These are phyloP conservation scores for Dolichomitus sp. DNA, from an alignment of 2,888 invertebrate genomes.

Conservation along the genomic window DNA sequence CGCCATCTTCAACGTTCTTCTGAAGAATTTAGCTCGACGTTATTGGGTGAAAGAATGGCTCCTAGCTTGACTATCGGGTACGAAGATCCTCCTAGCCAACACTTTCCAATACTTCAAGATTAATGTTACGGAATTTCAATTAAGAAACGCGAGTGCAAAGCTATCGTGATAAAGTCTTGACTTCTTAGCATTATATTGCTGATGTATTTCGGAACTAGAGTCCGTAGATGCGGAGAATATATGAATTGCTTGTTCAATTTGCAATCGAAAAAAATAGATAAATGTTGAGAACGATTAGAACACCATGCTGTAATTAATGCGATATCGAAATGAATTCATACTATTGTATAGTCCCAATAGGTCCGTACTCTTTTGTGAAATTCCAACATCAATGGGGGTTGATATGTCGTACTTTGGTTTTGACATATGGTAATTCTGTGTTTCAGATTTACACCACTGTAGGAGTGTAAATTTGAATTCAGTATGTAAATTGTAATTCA, in stretches of 20 bases:
- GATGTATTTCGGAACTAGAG: conserved; percentile 7
- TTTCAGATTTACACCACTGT: no score
- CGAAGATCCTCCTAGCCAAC: conserved; percentile 25
- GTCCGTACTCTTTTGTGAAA: no score
- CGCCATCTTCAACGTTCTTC: conserved; percentile 49
- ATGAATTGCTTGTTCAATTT: background rate
- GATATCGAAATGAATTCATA: no score
- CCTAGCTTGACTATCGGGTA: conserved; percentile 39
- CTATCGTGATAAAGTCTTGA: conserved; percentile 26
- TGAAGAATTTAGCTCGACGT: conserved; percentile 40
- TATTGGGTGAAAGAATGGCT: conserved; percentile 64
- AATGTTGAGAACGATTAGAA: background rate
- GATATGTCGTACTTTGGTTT: no score
- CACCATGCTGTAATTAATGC: background rate
- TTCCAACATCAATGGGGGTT: no score
- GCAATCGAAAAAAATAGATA: background rate
- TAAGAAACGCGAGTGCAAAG: conserved; percentile 41
- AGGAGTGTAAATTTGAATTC: no score
- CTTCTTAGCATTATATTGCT: conserved; percentile 1
- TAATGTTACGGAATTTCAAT: conserved; percentile 63
- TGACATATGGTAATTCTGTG: no score
- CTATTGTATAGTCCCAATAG: no score
- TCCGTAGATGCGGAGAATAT: background rate
- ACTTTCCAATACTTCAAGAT: conserved; percentile 37
- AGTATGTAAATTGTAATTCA: no score